These are phyloP conservation scores for Motacilla tschutschensis DNA, from an alignment of 2,113 vertebrate species.

Conservation along the genomic window DNA sequence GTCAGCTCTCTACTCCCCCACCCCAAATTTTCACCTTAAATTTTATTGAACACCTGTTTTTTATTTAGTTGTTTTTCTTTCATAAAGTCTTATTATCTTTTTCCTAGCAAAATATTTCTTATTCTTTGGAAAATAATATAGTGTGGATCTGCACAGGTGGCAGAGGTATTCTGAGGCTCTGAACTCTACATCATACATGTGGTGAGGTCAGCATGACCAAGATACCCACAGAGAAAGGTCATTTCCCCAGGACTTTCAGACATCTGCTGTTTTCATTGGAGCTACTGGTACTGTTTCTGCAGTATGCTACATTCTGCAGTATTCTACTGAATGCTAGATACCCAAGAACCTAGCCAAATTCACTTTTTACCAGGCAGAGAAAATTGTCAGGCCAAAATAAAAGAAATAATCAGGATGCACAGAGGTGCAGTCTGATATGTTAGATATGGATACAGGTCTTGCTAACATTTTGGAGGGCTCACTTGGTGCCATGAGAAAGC, in stretches of 20 bases:
- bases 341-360: background rate
- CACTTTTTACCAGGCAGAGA: background rate
- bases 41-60: background rate
- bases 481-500: background rate
- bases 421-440: background rate
- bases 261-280: conserved; percentile 14
- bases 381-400: background rate
- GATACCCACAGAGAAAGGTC: background rate
- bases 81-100: background rate
- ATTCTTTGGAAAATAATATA: background rate
- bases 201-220: background rate
- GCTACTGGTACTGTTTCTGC: background rate
- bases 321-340: background rate
- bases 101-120: background rate
- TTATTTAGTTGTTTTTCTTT: background rate
- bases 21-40: background rate
- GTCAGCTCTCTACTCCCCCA: background rate
- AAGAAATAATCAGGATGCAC: background rate
- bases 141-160: background rate
- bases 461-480: background rate
- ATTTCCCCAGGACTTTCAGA: background rate
- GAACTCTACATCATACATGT: background rate
- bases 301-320: background rate
- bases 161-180: background rate
- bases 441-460: background rate